phyloP scores from a whole-genome alignment of 1,140 invertebrate genomes.

The Elysia chlorotica region DNA sequence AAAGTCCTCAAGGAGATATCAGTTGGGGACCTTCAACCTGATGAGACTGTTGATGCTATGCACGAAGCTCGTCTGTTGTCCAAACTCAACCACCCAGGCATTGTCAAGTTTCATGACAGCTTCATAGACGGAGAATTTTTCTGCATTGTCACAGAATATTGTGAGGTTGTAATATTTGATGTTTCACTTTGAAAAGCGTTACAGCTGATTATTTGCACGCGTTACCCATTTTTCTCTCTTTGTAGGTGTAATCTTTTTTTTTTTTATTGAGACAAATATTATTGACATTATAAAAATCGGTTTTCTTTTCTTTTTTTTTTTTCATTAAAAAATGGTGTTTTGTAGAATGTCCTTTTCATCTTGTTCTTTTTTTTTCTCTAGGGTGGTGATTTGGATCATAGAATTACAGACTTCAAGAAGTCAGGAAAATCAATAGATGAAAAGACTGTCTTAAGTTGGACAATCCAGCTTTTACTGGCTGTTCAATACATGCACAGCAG shows the following conservation, averaged over 20 bases:
- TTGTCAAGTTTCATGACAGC: constrained; percentile 60
- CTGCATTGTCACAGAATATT: constrained; percentile 63
- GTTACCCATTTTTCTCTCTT: too few relatives aligned
- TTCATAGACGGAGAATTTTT: constrained; percentile 61
- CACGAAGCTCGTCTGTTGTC: constrained; percentile 57
- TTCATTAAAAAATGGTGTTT: too few relatives aligned
- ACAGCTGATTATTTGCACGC: too few relatives aligned
- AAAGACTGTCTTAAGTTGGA: constrained; percentile 58
- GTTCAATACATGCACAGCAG: constrained; percentile 61
- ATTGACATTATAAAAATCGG: too few relatives aligned
- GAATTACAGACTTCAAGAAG: constrained; percentile 54
- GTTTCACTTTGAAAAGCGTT: too few relatives aligned
- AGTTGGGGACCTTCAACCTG: constrained; percentile 57
- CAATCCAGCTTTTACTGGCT: constrained; percentile 60
- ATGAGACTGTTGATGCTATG: constrained; percentile 61
- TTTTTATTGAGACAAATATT: too few relatives aligned
- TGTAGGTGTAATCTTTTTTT: too few relatives aligned
- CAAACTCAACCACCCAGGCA: constrained; percentile 55
- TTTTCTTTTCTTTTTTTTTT: too few relatives aligned
- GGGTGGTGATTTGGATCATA: constrained; percentile 61
- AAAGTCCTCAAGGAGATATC: constrained; percentile 63
- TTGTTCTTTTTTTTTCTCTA: constrained; percentile 23
- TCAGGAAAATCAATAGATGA: constrained; percentile 49
- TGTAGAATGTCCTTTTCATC: too few relatives aligned
- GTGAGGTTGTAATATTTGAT: too few relatives aligned